Conservation (phyloP, 2,113 vertebrate genomes). For the Cochlearius cochlearius region DNA sequence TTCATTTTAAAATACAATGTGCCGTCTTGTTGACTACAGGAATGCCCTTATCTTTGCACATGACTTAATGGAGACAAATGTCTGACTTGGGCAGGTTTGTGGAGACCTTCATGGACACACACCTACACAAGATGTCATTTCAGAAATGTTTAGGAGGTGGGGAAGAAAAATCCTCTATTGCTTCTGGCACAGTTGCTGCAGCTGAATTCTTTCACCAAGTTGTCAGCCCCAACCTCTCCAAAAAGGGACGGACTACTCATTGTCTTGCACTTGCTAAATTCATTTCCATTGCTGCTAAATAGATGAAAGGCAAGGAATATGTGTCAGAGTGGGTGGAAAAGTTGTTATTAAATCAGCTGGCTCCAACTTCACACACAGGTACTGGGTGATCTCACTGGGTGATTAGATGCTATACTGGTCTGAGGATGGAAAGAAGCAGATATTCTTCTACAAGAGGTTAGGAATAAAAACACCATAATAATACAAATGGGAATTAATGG, state of each 20-base stretch:
- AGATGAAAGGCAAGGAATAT: neutral
- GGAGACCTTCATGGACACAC: neutral
- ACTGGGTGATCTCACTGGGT: neutral
- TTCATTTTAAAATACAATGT: constrained; percentile 41
- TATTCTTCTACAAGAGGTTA: neutral
- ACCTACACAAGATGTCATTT: neutral
- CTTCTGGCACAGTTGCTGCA: neutral
- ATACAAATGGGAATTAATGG: neutral
- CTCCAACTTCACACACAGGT: neutral
- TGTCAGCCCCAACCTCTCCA: neutral
- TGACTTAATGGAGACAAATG: constrained; percentile 71
- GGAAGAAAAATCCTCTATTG: neutral
- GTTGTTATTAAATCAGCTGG: neutral
- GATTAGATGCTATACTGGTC: neutral
- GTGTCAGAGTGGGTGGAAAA: neutral
- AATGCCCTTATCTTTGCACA: constrained; percentile 62
- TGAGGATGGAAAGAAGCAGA: neutral
- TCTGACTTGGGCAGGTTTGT: constrained; percentile 17
- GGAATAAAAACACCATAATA: neutral
- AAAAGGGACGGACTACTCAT: neutral
- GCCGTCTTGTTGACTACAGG: constrained; percentile 31
- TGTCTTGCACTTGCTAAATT: neutral
- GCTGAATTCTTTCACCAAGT: neutral
- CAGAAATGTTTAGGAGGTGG: neutral
- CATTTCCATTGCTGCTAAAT: neutral